These are phyloP conservation scores for Dufourea novaeangliae DNA, from an alignment of 1,140 invertebrate genomes.

Conservation along the genomic window DNA sequence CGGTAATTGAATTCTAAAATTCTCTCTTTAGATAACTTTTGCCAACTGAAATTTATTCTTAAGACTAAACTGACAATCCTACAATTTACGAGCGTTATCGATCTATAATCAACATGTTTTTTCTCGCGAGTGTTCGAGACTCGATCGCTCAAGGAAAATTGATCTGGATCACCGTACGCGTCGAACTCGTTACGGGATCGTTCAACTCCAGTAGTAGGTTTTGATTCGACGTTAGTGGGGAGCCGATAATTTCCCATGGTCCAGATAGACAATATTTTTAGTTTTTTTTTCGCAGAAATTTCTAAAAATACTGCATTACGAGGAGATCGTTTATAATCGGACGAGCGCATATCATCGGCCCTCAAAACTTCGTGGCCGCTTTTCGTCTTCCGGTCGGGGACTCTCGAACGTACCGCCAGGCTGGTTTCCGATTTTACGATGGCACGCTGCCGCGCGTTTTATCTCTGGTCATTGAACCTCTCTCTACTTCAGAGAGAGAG, in stretches of 20 bases:
- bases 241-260: constrained; percentile 29
- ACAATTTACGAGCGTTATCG: too few relatives aligned
- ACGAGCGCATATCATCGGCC: neutral
- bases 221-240: constrained; percentile 1
- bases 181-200: neutral
- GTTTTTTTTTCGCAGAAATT: too few relatives aligned
- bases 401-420: constrained; percentile 4
- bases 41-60: too few relatives aligned
- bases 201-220: constrained; percentile 1
- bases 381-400: constrained; percentile 28
- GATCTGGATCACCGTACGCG: neutral
- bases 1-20: too few relatives aligned
- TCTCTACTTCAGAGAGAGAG: constrained; percentile 22
- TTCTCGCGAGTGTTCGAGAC: neutral
- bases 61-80: too few relatives aligned
- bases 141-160: constrained; percentile 14
- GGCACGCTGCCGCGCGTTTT: constrained; percentile 19
- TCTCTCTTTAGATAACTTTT: too few relatives aligned
- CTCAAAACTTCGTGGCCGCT: neutral
- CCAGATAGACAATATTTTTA: too few relatives aligned
- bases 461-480: constrained; percentile 45
- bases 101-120: constrained; percentile 10
- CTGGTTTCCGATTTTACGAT: constrained; percentile 41
- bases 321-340: constrained; percentile 19
- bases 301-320: too few relatives aligned